Base-by-base conservation (phyloP, 2,888 invertebrate genomes). In the Blomia tropicalis region DNA sequence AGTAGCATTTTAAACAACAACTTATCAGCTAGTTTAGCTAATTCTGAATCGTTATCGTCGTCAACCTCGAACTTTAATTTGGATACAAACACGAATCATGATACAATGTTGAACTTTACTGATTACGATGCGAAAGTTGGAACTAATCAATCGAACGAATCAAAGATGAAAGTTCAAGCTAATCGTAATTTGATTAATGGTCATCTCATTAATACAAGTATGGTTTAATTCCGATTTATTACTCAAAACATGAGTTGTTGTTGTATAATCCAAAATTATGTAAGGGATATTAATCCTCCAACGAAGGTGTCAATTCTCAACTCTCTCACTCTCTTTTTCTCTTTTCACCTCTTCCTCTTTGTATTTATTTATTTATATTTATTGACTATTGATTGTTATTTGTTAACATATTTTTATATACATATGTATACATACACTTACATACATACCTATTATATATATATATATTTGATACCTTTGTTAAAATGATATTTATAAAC, bases 171-270 rank as follows among this genome's bases (percentile, higher is more conserved):
- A 2, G 29, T 23, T 2, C 11, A 27, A 19, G 23, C 47, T 14
- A 47, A 36, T 31, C 29, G 56, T 23, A 36, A 25, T 25, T 27
- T 56, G 11, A 56, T 56, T 4, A 56, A 56, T 36, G 56, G 56
- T 3, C 56, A 56, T 25, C 29, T 56, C 4, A 56, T 56, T 30
- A 25, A 56, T 25, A 56, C 56, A n/a, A 25, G 25, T 2, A 56
- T 56, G 56, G 56, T 56, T 2, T 56, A 30, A 56, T 36, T 36
- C 17, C 7, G 36, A 36, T 36, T 36, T 36, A 36, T 11, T 17
- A 36, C 7, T 36, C 36, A 36, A 17, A 36, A 7, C 7, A 36
- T 36, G 7, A 36, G 36, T 36, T 36, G 7, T 36, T 36, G 36
- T 36, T 36, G 36, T 36, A 36, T 11, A n/a, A n/a, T n/a, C n/a